A percentile compares a stretch with the other conserved stretches of the same genome.
phyloP scores from a whole-genome alignment of 2,888 invertebrate genomes.

The Psococerastis gibbosa region DNA sequence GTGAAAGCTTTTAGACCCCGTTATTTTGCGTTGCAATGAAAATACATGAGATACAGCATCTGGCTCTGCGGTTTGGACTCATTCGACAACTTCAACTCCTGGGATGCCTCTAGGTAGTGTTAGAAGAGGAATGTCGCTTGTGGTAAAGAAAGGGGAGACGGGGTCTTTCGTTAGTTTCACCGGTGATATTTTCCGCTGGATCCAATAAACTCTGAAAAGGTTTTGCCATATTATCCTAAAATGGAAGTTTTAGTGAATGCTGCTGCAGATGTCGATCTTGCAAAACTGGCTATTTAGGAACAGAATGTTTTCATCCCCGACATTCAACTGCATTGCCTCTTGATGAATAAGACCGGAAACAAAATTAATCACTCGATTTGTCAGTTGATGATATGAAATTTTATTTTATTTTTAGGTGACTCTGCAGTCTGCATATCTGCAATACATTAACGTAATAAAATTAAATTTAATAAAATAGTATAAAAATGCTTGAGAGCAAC shows the following conservation, averaged over 20 bases:
- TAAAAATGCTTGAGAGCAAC: no score
- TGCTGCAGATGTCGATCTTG: no score
- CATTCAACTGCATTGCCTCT: no score
- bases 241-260: not conserved
- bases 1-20: not conserved
- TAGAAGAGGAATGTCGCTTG: not conserved
- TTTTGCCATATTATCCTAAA: not conserved
- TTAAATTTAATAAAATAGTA: no score
- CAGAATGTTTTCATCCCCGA: no score
- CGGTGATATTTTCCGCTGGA: not conserved
- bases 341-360: no score
- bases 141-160: not conserved
- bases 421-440: no score
- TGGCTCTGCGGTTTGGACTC: conserved; percentile 10
- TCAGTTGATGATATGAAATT: no score
- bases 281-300: no score
- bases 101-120: not conserved
- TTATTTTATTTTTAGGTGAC: no score
- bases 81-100: conserved; percentile 10
- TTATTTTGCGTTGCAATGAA: not conserved
- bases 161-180: not conserved
- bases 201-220: not conserved
- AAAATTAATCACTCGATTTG: no score
- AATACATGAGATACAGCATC: conserved; percentile 10
- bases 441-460: no score